Percentiles rank a stretch among this genome's conserved stretches.
Evolutionary conservation across 2,797 vertebrate species (phyloP).

Genomic region (Hoplostethus mediterraneus): DNA sequence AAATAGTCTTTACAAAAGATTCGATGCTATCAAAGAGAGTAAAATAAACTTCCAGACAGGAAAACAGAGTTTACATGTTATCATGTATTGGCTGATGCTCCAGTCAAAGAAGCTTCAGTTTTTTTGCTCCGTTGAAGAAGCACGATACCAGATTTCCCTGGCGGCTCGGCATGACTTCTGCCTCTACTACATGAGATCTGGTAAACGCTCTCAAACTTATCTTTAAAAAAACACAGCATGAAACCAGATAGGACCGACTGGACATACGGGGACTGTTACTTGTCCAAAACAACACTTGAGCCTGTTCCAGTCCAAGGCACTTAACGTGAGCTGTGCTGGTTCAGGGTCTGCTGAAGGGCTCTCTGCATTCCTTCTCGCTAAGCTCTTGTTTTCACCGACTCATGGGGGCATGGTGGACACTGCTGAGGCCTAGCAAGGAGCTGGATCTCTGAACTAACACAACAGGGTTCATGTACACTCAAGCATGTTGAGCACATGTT

Average conservation of each 20-base stretch:
- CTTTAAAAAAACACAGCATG: not conserved
- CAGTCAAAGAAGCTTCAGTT: too few species aligned
- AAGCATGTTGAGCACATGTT: not conserved
- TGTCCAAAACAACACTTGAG: not conserved
- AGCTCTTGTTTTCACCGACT: slow-evolving; percentile 67
- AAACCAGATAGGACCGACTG: not conserved
- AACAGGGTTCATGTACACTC: slow-evolving; percentile 9
- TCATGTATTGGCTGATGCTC: not conserved
- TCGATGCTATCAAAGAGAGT: not conserved
- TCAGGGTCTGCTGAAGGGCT: slow-evolving; percentile 47
- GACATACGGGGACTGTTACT: not conserved
- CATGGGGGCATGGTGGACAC: slow-evolving; percentile 16
- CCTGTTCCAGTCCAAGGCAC: slow-evolving; percentile 12
- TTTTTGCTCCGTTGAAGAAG: too few species aligned
- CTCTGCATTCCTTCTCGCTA: slow-evolving; percentile 73
- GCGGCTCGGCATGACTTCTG: not conserved
- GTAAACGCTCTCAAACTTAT: not conserved
- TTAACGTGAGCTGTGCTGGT: slow-evolving; percentile 3
- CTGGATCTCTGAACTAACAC: slow-evolving; percentile 48
- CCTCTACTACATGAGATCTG: not conserved
- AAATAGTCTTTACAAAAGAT: not conserved
- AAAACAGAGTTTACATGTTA: not conserved
- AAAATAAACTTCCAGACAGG: slow-evolving; percentile 3
- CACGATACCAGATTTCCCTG: not conserved
- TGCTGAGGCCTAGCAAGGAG: slow-evolving; percentile 41